Evolutionary conservation across 53 echinoderm and acorn worm genomes (phyloP).

Genomic region (Mesocentrotus franciscanus): DNA sequence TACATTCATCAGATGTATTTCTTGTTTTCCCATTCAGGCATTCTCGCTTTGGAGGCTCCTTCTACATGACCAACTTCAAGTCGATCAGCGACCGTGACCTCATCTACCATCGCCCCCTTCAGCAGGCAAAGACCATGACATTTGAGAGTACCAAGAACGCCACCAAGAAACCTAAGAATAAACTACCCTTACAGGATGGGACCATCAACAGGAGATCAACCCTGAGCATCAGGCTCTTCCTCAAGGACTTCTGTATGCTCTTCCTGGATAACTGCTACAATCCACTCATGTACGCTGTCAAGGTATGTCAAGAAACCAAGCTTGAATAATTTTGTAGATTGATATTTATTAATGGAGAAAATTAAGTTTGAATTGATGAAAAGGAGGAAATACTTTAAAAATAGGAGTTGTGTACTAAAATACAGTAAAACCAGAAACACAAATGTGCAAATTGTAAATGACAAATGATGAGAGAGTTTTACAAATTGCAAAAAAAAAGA

Average conservation of each 20-base stretch:
- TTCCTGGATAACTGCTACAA: constrained; percentile 99
- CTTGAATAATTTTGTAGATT: neutral
- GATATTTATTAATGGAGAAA: too few relatives aligned
- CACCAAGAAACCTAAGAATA: constrained; percentile 88
- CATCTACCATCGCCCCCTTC: constrained; percentile 85
- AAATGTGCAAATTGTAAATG: too few relatives aligned
- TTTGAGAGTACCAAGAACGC: constrained; percentile 89
- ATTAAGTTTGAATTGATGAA: too few relatives aligned
- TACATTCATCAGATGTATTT: too few relatives aligned
- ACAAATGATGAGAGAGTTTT: too few relatives aligned
- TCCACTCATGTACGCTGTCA: constrained; percentile 91
- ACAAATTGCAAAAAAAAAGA: too few relatives aligned
- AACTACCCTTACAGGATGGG: constrained; percentile 88
- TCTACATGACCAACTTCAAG: constrained; percentile 92
- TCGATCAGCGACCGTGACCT: constrained; percentile 94
- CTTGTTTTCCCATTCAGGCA: constrained; percentile 69
- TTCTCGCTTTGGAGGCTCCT: constrained; percentile 96
- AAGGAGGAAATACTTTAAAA: too few relatives aligned
- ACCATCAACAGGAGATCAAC: constrained; percentile 84
- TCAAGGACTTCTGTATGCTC: constrained; percentile 93
- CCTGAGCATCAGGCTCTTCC: constrained; percentile 89
- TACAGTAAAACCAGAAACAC: too few relatives aligned
- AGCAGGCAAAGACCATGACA: constrained; percentile 81
- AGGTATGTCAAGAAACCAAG: constrained; percentile 71
- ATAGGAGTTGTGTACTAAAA: too few relatives aligned